Evolutionary conservation across 1,140 invertebrate species (phyloP), one percentile per base, ranked within the genome.

Genomic region (Papilio polytes): DNA sequence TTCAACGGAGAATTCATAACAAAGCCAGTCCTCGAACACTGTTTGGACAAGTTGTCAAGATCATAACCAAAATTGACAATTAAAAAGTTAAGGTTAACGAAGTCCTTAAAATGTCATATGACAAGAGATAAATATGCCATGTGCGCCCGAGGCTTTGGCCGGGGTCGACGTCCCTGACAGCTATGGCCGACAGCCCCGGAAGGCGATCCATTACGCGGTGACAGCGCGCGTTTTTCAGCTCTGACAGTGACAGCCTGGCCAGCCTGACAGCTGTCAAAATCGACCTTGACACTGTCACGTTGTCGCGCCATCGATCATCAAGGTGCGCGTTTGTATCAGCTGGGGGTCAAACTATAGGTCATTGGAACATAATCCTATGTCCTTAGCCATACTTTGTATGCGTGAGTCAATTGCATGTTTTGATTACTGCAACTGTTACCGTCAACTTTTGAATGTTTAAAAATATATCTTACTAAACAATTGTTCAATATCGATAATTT

Each of bases 131-230:
- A 63, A 63, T 66, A 66, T 31, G 20, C 31, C 63, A 66, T 66
- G 12, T 66, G 63, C 13, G 22, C 22, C 63, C 22, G 63, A 13
- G 63, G 63, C 63, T 10, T 9, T 26, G 22, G 12, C 12, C 63
- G 22, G 83, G 90, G 90, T 90, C 90, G 85, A 87, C 85, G 89
- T 86, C 89, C 91, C 83, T 87, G 80, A 81, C 83, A 84, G 89
- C 84, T 81, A 90, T 90, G 87, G 89, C 85, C 56, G 83, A 80
- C 84, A 82, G 83, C 81, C 53, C 85, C 86, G 89, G 88, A 88
- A 88, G 86, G 89, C 92, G 88, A 93, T 93, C 91, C 90, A 92
- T 93, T 91, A 93, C 87, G 83, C 74, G 85, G 73, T 91, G 91
- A 93, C 91, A 91, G 89, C 89, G 85, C 86, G 86, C 89, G 88